phyloP scores from a whole-genome alignment of 2,888 invertebrate species.

The Sesamia inferens region DNA sequence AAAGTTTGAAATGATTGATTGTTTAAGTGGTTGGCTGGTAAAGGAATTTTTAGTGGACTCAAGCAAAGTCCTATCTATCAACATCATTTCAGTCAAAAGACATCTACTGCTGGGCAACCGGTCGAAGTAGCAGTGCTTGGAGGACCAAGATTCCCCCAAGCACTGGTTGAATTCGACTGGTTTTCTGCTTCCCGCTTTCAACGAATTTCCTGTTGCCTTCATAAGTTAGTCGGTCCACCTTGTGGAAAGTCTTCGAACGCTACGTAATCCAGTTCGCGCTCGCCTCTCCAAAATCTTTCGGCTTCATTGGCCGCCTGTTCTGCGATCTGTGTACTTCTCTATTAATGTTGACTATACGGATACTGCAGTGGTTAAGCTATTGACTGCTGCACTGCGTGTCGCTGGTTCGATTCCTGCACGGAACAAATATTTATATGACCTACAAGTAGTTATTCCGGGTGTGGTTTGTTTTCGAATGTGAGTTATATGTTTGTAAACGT shows the following conservation, averaged over 20 bases:
- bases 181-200: background rate
- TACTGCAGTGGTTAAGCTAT: too few species aligned
- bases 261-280: background rate
- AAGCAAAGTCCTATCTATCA: background rate
- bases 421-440: too few species aligned
- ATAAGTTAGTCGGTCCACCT: background rate
- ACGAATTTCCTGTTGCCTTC: background rate
- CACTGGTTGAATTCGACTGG: background rate
- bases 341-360: too few species aligned
- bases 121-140: too few species aligned
- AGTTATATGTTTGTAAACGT: too few species aligned
- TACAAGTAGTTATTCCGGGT: too few species aligned
- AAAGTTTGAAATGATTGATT: slow-evolving; percentile 31
- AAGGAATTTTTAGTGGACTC: background rate
- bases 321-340: background rate
- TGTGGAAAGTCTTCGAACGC: background rate
- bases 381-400: too few species aligned
- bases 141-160: background rate
- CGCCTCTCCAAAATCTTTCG: background rate
- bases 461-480: too few species aligned
- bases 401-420: too few species aligned
- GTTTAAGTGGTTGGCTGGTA: slow-evolving; percentile 3
- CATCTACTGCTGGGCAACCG: background rate
- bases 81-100: background rate
- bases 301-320: background rate